Conservation (phyloP, 2,888 invertebrate species). For the Caenorhabditis sp. region DNA sequence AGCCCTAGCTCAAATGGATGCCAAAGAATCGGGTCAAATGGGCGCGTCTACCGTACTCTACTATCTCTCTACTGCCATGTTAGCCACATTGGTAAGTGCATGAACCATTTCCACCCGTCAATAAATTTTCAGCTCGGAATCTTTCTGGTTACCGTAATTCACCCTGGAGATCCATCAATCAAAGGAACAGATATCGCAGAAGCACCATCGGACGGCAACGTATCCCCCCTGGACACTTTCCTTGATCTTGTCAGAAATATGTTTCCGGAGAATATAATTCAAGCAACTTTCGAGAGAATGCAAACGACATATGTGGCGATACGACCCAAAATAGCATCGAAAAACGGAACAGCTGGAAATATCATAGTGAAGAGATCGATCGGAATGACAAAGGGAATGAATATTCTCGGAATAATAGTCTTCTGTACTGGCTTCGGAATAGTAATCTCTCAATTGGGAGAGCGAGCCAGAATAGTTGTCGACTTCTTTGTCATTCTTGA, state of each 20-base stretch:
- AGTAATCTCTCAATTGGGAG: constrained; percentile 91
- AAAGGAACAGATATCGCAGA: constrained; percentile 77
- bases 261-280: constrained; percentile 94
- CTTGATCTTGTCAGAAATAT: constrained; percentile 94
- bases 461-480: constrained; percentile 85
- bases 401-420: constrained; percentile 89
- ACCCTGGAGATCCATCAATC: constrained; percentile 86
- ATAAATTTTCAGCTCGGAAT: constrained; percentile 85
- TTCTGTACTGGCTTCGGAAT: constrained; percentile 95
- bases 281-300: constrained; percentile 86
- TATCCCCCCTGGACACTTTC: constrained; percentile 88
- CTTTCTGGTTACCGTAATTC: constrained; percentile 87
- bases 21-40: constrained; percentile 85
- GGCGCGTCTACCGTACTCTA: constrained; percentile 87
- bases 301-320: constrained; percentile 80
- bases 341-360: constrained; percentile 60
- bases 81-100: constrained; percentile 86
- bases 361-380: constrained; percentile 65
- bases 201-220: constrained; percentile 74
- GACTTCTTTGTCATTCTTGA: constrained; percentile 93
- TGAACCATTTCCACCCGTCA: background rate
- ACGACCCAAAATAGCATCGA: constrained; percentile 69
- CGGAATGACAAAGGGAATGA: constrained; percentile 65
- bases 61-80: constrained; percentile 87
- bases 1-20: constrained; percentile 83